These are phyloP conservation scores for Aegotheles bennettii DNA, from an alignment of 2,113 vertebrate species.

Conservation along the genomic window DNA sequence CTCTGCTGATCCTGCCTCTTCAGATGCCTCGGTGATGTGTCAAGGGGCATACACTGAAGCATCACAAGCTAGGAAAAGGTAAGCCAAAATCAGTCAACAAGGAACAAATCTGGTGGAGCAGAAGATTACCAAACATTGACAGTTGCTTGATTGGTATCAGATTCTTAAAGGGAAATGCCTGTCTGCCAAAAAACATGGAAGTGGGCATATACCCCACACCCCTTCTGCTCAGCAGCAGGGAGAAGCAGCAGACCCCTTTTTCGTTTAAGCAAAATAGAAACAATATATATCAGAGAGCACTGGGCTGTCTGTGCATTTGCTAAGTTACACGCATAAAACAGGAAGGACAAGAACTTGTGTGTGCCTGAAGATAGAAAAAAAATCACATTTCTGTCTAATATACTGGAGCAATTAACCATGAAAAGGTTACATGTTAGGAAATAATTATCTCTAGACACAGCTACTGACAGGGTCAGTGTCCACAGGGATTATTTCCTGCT, in stretches of 20 bases:
- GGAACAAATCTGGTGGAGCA: slow-evolving; percentile 13
- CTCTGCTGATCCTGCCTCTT: slow-evolving; percentile 26
- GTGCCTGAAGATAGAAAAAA: not conserved
- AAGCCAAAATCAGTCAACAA: slow-evolving; percentile 18
- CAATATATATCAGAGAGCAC: not conserved
- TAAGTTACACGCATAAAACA: not conserved
- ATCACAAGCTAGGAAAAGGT: not conserved
- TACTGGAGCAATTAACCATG: slow-evolving; percentile 46
- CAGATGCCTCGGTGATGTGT: slow-evolving; percentile 5
- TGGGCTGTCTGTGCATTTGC: not conserved
- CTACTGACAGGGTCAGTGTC: slow-evolving; percentile 36
- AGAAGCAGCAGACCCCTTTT: not conserved
- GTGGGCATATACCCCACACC: not conserved
- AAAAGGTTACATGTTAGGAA: slow-evolving; percentile 53
- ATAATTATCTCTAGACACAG: slow-evolving; percentile 54
- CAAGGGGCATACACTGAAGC: slow-evolving; percentile 5
- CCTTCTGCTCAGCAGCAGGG: not conserved
- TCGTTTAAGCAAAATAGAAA: not conserved
- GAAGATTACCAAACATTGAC: slow-evolving; percentile 22
- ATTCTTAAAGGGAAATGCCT: slow-evolving; percentile 6
- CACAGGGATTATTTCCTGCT: slow-evolving; percentile 43
- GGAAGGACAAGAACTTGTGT: not conserved
- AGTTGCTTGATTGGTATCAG: not conserved
- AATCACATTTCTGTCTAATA: slow-evolving; percentile 43
- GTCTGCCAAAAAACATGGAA: not conserved